Evolutionary conservation across 1,140 invertebrate species (phyloP), one percentile per base, ranked within the genome.

Genomic region (Magallana ariakensis): DNA sequence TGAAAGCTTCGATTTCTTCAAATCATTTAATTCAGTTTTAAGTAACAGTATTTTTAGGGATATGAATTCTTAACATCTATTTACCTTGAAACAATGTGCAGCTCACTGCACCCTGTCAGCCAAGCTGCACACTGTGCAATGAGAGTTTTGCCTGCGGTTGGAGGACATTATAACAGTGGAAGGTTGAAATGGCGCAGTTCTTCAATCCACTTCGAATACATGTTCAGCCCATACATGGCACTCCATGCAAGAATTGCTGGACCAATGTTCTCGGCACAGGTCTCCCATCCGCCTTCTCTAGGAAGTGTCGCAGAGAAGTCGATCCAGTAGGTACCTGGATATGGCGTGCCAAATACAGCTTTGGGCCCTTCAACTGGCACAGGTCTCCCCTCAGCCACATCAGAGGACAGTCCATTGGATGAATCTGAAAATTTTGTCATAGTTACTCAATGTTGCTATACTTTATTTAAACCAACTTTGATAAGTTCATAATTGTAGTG

Each of bases 41-140:
- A 46, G 1, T 0, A 46, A 46, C 3, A 46, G 1, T 3, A 46
- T 46, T 46, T n/a, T n/a, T n/a, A n/a, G n/a, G n/a, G n/a, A n/a
- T n/a, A n/a, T n/a, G n/a, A n/a, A n/a, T n/a, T n/a, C n/a, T n/a
- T n/a, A n/a, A n/a, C n/a, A n/a, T n/a, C n/a, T 46, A 46, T 46
- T 53, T 80, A 85, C 84, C 66, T 80, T 56, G 84, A 85, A 26
- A 66, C 84, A 22, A 80, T 80, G 22, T 85, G 84, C 10, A 26
- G 70, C 19, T 85, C 84, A 22, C 46, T 80, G 9, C 66, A 85
- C 1, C 84, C 84, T 33, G 8, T 80, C 15, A 85, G 22, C 66
- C 84, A 85, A 15, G 70, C 84, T 80, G 26, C 84, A 85, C 84
- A 85, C 8, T 19, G 22, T 8, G 70, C 84, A n/a, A 85, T 80